Base-by-base conservation (phyloP, 1,140 invertebrate species). In the Aradophagus sp. region DNA sequence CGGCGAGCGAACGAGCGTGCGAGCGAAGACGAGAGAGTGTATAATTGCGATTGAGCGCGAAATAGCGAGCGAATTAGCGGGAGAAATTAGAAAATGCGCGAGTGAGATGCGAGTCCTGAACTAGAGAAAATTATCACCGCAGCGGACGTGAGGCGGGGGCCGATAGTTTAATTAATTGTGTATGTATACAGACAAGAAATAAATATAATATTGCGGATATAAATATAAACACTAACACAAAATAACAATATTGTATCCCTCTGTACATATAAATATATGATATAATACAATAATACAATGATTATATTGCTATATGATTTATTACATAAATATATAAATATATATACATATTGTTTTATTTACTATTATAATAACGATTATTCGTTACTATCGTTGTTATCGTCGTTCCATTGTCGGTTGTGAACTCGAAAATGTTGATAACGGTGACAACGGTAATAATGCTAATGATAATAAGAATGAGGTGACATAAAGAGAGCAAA, bases 211-310 rank as follows among this genome's bases (percentile, higher is more conserved):
- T 83, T 81, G 78, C 79, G 81, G 82, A 81, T 82, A 84, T 82
- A 83, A 81, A 84, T 84, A 82, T 83, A 53, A 82, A 83, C 75
- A 83, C 75, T 82, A 78, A 82, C 79, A 83, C 73, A 77, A 73
- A 75, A 82, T 80, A 80, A 83, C 56, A 84, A 84, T 79, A 84
- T 80, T 85, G 81, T 84, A 85, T 74, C 80, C 83, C 75, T 80
- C 79, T 85, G 83, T 85, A 85, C 78, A 85, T 85, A 84, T 82
- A 83, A 84, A 84, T 84, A 83, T 83, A 83, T 77, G 71, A 84
- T 83, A 76, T 66, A 67, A 73, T 73, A 73, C 56, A 73, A 73
- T 67, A 82, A 80, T 79, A 82, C 75, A 77, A 83, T 83, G 72
- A 83, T 83, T 82, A 84, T 82, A 84, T 81, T 80, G 78, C 77